Evolutionary conservation across 2,797 vertebrate species (phyloP), one percentile per base, ranked within the genome.

Genomic region (Eulemur albifrons): DNA sequence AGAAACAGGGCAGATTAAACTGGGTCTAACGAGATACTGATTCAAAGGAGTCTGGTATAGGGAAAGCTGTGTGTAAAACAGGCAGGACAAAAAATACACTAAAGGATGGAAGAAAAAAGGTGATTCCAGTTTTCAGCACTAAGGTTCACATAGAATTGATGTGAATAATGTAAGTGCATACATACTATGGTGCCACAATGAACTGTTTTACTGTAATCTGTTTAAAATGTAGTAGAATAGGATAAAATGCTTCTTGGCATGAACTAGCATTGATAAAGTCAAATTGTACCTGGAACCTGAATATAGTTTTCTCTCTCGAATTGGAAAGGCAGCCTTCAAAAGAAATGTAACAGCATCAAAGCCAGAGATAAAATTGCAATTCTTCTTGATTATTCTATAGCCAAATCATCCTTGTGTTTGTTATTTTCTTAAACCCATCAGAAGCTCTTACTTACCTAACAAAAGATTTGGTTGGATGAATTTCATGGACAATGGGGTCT

Each of bases 401-500:
- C 2, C 1, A 52, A 95, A 65, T 54, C 1, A 15, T 92, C 90
- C 81, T 93, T 96, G 38, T 50, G 83, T 90, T 97, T 57, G 38
- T 94, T 93, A 75, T 90, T 97, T 97, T 87, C 79, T 93, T 91
- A 94, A 63, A 88, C 59, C 38, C 40, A 93, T 67, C 1, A 69
- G 93, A 91, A 90, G n/a, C 20, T 96, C 96, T 61, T 90, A 98
- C 98, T 98, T 96, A 99, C 99, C 99, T 99, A 97, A 99, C 98
- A 70, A 99, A 99, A 97, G 99, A 99, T 98, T 99, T 99, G 3
- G 99, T 99, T 0, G 99, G 99, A 96, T 99, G 98, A 98, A 99
- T 99, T 98, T 98, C 99, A 97, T 98, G 98, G 98, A 99, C 99
- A 97, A 99, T 96, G 0, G 99, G 99, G 97, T 99, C 99, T 93